Base-by-base conservation (phyloP, 2,113 vertebrate genomes). In the Fulmarus glacialis region DNA sequence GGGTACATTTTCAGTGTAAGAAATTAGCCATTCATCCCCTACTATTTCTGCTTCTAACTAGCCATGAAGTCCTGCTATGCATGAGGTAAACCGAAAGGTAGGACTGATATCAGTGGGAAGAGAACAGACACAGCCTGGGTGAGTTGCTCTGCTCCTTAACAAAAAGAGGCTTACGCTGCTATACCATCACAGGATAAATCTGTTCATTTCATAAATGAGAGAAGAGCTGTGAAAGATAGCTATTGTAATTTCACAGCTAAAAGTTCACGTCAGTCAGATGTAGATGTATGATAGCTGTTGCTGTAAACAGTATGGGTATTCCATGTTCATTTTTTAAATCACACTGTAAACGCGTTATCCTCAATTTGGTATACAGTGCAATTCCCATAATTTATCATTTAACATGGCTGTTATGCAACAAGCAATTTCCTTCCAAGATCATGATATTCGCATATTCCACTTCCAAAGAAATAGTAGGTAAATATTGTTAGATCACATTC, bases 31-130 rank as follows among this genome's bases (percentile, higher is more conserved):
- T 63, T 86, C 38, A 43, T 4, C 9, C 64, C 36, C 27, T 89
- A 24, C 27, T 78, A 58, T 17, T 87, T 89, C 95, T 92, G 83
- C 53, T 78, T 95, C 67, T 91, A 95, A 94, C 92, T 59, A 96
- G 36, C 68, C 75, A 81, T 20, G 42, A 93, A 91, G 27, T 70
- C 17, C 32, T 87, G 88, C 82, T 83, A 40, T n/a, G 47, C 7
- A 0, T 23, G 15, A 74, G 10, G 40, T 50, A 48, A 70, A 20
- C 32, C 4, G 4, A 84, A 82, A 87, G 7, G 32, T 12, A 70
- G 38, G 30, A 32, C 12, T 34, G 45, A 3, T 38, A 43, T 11
- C 60, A 53, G 48, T 48, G 72, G 18, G 13, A 78, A 52, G 34
- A 50, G 24, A 66, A 86, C 3, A 13, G 53, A 42, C 55, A 48